A percentile compares a stretch with the other conserved stretches of the same genome.
These are phyloP conservation scores for Plagodis pulveraria DNA, from an alignment of 2,888 invertebrate genomes.

Conservation along the genomic window DNA sequence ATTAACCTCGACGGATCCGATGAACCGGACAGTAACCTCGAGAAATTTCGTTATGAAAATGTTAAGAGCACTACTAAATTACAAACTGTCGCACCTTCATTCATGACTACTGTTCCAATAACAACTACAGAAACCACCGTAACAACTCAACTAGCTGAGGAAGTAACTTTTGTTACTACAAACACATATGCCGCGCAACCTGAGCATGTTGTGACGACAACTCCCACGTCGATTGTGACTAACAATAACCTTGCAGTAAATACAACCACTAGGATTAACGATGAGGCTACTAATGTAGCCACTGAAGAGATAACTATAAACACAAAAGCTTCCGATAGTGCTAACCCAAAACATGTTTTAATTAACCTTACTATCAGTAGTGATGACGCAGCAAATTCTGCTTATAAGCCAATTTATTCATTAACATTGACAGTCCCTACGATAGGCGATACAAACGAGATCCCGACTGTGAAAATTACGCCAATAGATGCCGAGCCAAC, in stretches of 20 bases:
- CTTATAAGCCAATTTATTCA: constrained; percentile 89
- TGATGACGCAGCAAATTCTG: constrained; percentile 78
- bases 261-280: constrained; percentile 42
- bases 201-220: constrained; percentile 60
- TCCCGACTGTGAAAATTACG: constrained; percentile 84
- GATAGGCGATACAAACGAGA: constrained; percentile 77
- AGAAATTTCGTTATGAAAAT: constrained; percentile 67
- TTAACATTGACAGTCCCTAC: constrained; percentile 92
- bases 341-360: constrained; percentile 87
- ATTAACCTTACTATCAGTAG: constrained; percentile 90
- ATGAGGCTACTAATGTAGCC: constrained; percentile 38
- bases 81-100: constrained; percentile 36
- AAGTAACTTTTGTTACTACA: constrained; percentile 44
- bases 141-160: constrained; percentile 47
- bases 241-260: constrained; percentile 51
- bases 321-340: constrained; percentile 62
- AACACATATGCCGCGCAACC: constrained; percentile 52
- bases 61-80: constrained; percentile 40
- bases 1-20: constrained; percentile 66
- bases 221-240: constrained; percentile 53
- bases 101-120: constrained; percentile 38
- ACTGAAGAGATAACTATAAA: constrained; percentile 53
- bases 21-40: constrained; percentile 54
- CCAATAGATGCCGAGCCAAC: constrained; percentile 76
- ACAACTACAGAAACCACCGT: constrained; percentile 39